A percentile compares a stretch with the other conserved stretches of the same genome.
phyloP scores from a whole-genome alignment of 1,140 invertebrate species.

The Rhopalosiphum maidis region DNA sequence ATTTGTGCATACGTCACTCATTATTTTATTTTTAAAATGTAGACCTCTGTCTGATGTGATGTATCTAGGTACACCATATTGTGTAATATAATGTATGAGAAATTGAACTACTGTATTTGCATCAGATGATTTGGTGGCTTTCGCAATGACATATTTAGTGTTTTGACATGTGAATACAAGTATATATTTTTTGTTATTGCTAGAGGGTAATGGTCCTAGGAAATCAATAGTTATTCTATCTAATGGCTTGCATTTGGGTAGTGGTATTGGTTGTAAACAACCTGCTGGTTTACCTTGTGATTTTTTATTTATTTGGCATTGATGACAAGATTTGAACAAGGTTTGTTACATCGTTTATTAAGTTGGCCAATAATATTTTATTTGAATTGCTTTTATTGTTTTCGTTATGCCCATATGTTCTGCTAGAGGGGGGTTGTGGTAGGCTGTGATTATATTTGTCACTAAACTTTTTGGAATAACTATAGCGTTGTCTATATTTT shows the following conservation, averaged over 20 bases:
- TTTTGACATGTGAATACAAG: neutral
- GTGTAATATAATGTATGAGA: neutral
- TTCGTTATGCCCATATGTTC: conserved; percentile 21
- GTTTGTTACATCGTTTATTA: conserved; percentile 17
- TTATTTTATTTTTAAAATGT: conserved; percentile 24
- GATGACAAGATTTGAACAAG: conserved; percentile 23
- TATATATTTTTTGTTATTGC: conserved; percentile 11
- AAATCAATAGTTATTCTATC: neutral
- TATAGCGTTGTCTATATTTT: neutral
- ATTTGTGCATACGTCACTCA: neutral
- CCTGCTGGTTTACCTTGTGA: neutral
- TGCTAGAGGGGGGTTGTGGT: neutral
- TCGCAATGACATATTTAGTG: neutral
- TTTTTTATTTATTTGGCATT: conserved; percentile 31
- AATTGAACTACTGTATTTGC: conserved; percentile 6
- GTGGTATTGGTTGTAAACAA: conserved; percentile 33
- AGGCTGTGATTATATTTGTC: neutral
- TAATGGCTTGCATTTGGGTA: neutral
- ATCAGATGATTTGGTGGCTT: conserved; percentile 13
- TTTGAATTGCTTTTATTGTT: conserved; percentile 19
- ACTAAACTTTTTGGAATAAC: conserved; percentile 10
- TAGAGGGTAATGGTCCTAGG: conserved; percentile 1
- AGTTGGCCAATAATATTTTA: conserved; percentile 39
- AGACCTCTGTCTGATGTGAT: conserved; percentile 27
- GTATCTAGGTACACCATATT: neutral